Evolutionary conservation across 1,140 invertebrate species (phyloP), one percentile per base, ranked within the genome.

Genomic region (Pararge aegeria): DNA sequence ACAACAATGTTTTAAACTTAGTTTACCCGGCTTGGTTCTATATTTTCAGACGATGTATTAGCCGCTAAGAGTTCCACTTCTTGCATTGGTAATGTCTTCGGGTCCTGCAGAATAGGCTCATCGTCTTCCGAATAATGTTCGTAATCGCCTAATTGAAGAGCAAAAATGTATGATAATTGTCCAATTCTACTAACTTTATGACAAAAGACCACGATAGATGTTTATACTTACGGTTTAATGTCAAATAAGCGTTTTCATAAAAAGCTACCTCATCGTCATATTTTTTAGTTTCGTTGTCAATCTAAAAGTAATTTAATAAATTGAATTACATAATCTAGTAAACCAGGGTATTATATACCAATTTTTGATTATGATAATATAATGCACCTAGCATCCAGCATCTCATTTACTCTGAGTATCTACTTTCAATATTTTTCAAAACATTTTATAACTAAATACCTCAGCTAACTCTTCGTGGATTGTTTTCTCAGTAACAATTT

Each of bases 101-200:
- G 69, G 63, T 84, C 79, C 50, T 79, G 70, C 52, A 80, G 56
- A 19, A 78, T 49, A 29, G 70, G 66, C 21, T 78, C 73, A 16
- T 80, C 80, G 53, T 82, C 80, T 50, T 84, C 85, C 0, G 73
- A 80, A 53, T 62, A 73, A 66, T 79, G 78, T n/a, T 87, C 86
- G 51, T 80, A 82, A 65, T 88, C 85, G 64, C 80, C 83, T 88
- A n/a, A n/a, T n/a, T n/a, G n/a, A n/a, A n/a, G n/a, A n/a, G n/a
- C n/a, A n/a, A n/a, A n/a, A n/a, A n/a, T n/a, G n/a, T n/a, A n/a
- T n/a, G n/a, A n/a, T n/a, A n/a, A n/a, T n/a, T n/a, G n/a, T n/a
- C n/a, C n/a, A n/a, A n/a, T n/a, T n/a, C n/a, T n/a, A n/a, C n/a
- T n/a, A n/a, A n/a, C n/a, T n/a, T n/a, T n/a, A n/a, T n/a, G n/a